phyloP scores from a whole-genome alignment of 2,113 vertebrate genomes.

The Piprites chloris region DNA sequence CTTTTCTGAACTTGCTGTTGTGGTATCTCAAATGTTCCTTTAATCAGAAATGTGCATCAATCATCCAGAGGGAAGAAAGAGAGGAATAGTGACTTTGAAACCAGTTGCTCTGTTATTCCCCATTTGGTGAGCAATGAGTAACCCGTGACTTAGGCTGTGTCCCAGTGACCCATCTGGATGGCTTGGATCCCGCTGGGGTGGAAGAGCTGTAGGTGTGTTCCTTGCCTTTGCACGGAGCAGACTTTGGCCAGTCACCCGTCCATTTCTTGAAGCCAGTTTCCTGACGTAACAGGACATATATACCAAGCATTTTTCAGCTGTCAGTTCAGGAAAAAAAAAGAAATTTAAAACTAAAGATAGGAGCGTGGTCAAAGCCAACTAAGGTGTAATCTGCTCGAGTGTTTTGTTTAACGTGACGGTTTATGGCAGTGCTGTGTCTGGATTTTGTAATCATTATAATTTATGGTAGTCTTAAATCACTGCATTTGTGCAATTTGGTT shows the following conservation, averaged over 20 bases:
- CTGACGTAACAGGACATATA: neutral
- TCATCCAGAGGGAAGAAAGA: neutral
- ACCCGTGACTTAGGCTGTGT: neutral
- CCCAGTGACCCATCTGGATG: neutral
- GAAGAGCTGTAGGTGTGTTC: neutral
- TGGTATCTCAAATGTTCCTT: neutral
- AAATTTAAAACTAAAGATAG: slow-evolving; percentile 12
- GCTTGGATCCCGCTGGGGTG: neutral
- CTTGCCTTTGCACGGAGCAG: neutral
- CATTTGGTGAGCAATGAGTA: neutral
- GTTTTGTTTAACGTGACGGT: slow-evolving; percentile 33
- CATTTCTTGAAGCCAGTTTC: neutral
- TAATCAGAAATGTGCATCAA: neutral
- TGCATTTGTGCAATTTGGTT: neutral
- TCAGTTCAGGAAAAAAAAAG: slow-evolving; percentile 6
- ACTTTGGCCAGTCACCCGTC: neutral
- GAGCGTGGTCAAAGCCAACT: neutral
- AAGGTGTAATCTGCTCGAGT: neutral
- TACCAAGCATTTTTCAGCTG: slow-evolving; percentile 22
- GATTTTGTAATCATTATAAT: neutral
- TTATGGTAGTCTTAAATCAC: neutral
- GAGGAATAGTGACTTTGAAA: neutral
- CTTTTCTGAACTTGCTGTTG: neutral
- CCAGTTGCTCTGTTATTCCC: neutral
- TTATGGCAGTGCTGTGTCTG: neutral